Percentiles rank a stretch among this genome's conserved stretches.
These are phyloP conservation scores for Trachelus stipa DNA, from an alignment of 2,888 invertebrate species.

Conservation along the genomic window DNA sequence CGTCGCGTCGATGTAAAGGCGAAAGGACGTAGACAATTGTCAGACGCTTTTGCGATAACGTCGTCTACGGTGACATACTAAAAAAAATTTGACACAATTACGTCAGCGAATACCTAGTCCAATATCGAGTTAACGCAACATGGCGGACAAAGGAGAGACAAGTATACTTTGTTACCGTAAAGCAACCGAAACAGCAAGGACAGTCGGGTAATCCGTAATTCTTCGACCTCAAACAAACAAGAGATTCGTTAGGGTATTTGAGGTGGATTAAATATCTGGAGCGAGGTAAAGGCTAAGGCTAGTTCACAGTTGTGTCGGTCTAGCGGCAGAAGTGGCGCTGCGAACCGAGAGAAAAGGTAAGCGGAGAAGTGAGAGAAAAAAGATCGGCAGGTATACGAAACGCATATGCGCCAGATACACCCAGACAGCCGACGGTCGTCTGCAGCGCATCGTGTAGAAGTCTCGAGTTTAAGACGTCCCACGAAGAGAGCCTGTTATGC, in stretches of 20 bases:
- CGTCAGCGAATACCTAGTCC: not conserved
- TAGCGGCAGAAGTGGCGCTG: not conserved
- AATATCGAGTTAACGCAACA: not conserved
- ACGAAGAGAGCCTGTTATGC: not conserved
- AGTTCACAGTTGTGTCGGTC: not conserved
- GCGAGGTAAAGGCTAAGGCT: slow-evolving; percentile 12
- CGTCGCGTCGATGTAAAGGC: not conserved
- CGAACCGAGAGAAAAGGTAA: not conserved
- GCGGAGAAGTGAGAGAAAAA: not conserved
- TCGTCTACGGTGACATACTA: not conserved
- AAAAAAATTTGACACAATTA: not conserved
- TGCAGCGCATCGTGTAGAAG: too few species aligned
- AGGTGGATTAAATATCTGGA: slow-evolving; percentile 19
- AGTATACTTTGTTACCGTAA: not conserved
- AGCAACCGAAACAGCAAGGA: not conserved
- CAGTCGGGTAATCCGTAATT: not conserved
- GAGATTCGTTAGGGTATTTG: slow-evolving; percentile 21
- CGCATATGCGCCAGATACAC: too few species aligned
- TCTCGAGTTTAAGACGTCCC: not conserved
- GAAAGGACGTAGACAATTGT: not conserved
- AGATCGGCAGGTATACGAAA: not conserved
- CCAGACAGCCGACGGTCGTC: too few species aligned
- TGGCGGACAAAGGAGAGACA: not conserved
- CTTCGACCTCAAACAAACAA: slow-evolving; percentile 7
- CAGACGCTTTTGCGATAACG: not conserved